Evolutionary conservation across 2,797 vertebrate genomes (phyloP).

Genomic region (Neoniphon sammara): DNA sequence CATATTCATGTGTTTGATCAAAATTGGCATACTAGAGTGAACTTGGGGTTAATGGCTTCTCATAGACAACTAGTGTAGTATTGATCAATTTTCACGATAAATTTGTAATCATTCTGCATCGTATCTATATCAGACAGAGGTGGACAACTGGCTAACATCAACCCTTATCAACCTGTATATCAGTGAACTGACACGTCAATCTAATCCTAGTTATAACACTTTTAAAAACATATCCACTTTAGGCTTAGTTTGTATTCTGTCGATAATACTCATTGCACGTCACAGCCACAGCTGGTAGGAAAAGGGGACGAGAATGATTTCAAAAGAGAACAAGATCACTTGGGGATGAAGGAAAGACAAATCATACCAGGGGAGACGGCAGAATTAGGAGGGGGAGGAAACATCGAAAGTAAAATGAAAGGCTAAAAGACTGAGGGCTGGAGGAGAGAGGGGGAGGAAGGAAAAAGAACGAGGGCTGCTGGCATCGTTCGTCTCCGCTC

Average conservation of each 20-base stretch:
- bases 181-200: too few relatives aligned
- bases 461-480: background rate
- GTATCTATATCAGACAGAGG: too few relatives aligned
- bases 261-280: background rate
- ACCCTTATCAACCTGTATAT: too few relatives aligned
- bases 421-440: background rate
- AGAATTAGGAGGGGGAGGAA: background rate
- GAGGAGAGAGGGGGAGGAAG: background rate
- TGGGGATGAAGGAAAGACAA: background rate
- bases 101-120: too few relatives aligned
- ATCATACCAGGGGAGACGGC: conserved; percentile 7
- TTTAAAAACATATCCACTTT: background rate
- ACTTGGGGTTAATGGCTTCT: too few relatives aligned
- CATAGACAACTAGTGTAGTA: too few relatives aligned
- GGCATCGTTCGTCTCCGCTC: conserved; percentile 19
- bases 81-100: too few relatives aligned
- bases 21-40: too few relatives aligned
- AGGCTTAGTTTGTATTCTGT: background rate
- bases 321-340: conserved; percentile 6
- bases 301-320: background rate
- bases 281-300: background rate
- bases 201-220: too few relatives aligned
- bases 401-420: conserved; percentile 8
- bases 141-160: too few relatives aligned
- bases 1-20: too few relatives aligned